Base-by-base conservation (phyloP, 2,888 invertebrate genomes). In the Herminia tarsipennalis region DNA sequence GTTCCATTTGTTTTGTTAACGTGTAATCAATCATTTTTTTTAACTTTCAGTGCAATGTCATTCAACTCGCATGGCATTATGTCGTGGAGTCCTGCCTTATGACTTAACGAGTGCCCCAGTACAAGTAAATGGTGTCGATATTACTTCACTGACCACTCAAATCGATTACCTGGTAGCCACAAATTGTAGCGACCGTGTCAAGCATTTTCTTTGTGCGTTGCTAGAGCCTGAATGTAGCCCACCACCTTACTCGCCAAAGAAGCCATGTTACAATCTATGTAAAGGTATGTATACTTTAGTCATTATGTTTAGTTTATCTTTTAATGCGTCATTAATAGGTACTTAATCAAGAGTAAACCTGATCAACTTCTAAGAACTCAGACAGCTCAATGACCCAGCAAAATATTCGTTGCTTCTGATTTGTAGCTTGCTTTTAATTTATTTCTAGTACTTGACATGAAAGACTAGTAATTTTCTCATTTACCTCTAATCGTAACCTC, bases 151-250 rank as follows among this genome's bases (percentile, higher is more conserved):
- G 17, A 70, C 94, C 55, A 86, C 92, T 0, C 93, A 93, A 64
- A 93, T 94, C 56, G 92, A 94, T 67, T 92, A 92, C 58, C 82
- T 95, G 12, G 86, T 93, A 9, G 78, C 91, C n/a, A 93, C 93
- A 5, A 93, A 94, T 64, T 95, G 95, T 76, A 94, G 94, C 54
- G 88, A 91, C 0, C 87, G 95, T 2, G 88, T 93, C 0, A 86
- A 87, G 20, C 93, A 94, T 56, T 94, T 94, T 72, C 78, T 93
- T 9, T 95, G 95, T 60, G 92, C 94, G 1, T 82, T 94, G 6
- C 78, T 95, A 24, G 95, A 95, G 62, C 95, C 95, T 0, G 94
- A 94, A 62, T 95, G 95, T 72, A 92, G 92, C 46, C 93, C 94
- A 0, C 84, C 90, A 9, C 93, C 93, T 6, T 92, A 91, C 55